Evolutionary conservation across 2,888 invertebrate genomes (phyloP).

Genomic region (Phyto melanocephala): DNA sequence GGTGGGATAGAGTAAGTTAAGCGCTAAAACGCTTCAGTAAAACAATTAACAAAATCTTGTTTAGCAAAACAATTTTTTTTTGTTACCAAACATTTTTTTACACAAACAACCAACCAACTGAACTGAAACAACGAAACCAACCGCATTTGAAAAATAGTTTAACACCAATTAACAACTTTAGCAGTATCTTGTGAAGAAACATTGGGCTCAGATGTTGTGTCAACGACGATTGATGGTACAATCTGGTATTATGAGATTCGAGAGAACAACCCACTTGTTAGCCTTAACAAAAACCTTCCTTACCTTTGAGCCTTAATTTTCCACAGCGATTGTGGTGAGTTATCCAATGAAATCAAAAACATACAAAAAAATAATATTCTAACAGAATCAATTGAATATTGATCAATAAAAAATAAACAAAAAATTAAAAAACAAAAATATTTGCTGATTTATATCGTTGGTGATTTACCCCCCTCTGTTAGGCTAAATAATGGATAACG

Average conservation of each 20-base stretch:
- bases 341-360: constrained; percentile 64
- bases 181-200: constrained; percentile 32
- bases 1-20: constrained; percentile 61
- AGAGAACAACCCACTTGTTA: constrained; percentile 31
- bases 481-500: constrained; percentile 46
- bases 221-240: not conserved
- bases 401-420: constrained; percentile 55
- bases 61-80: constrained; percentile 62
- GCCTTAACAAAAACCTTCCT: constrained; percentile 13
- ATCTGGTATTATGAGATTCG: constrained; percentile 17
- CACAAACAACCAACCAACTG: constrained; percentile 44
- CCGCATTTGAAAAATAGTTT: not conserved
- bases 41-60: constrained; percentile 55
- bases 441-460: constrained; percentile 64
- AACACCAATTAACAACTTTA: constrained; percentile 24
- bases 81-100: constrained; percentile 62
- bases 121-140: constrained; percentile 10
- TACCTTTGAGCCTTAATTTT: constrained; percentile 55
- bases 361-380: constrained; percentile 61
- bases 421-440: constrained; percentile 40
- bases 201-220: constrained; percentile 17
- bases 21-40: constrained; percentile 61
- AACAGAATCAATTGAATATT: constrained; percentile 64
- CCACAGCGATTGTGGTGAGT: constrained; percentile 65
- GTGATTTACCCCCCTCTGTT: constrained; percentile 63